These are phyloP conservation scores for Donacobius atricapilla DNA, from an alignment of 2,113 vertebrate genomes.

Conservation along the genomic window DNA sequence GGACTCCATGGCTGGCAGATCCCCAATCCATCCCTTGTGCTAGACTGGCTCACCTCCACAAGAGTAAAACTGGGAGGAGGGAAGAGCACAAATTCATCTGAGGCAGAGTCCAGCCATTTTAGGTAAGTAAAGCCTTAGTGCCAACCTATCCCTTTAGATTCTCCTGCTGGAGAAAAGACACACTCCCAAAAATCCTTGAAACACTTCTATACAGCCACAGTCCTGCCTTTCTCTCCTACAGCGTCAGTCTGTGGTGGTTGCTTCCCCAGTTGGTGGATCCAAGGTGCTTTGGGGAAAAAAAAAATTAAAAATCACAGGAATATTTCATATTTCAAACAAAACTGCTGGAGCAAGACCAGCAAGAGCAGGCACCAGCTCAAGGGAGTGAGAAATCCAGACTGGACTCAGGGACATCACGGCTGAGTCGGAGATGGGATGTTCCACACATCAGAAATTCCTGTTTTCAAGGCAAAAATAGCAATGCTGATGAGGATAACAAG, in stretches of 20 bases:
- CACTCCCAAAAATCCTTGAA: not conserved
- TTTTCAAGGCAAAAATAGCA: not conserved
- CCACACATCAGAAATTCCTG: not conserved
- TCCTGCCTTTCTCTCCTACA: not conserved
- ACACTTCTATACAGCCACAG: not conserved
- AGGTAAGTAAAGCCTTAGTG: not conserved
- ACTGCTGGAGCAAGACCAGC: not conserved
- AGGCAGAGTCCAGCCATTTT: not conserved
- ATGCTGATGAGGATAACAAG: not conserved
- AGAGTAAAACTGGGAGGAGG: not conserved
- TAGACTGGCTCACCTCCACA: not conserved
- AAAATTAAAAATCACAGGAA: not conserved
- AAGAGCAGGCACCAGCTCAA: not conserved
- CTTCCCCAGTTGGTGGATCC: not conserved
- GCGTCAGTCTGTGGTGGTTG: not conserved
- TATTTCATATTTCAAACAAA: not conserved
- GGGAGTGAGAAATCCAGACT: not conserved
- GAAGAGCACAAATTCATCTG: not conserved
- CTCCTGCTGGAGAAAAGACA: not conserved
- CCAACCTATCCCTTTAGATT: not conserved
- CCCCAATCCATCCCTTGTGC: fast-evolving
- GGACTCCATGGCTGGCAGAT: not conserved
- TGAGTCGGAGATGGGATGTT: not conserved
- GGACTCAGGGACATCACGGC: fast-evolving
- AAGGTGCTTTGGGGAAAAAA: not conserved